Base-by-base conservation (phyloP, 2,113 vertebrate species). In the Oxyruncus cristatus region DNA sequence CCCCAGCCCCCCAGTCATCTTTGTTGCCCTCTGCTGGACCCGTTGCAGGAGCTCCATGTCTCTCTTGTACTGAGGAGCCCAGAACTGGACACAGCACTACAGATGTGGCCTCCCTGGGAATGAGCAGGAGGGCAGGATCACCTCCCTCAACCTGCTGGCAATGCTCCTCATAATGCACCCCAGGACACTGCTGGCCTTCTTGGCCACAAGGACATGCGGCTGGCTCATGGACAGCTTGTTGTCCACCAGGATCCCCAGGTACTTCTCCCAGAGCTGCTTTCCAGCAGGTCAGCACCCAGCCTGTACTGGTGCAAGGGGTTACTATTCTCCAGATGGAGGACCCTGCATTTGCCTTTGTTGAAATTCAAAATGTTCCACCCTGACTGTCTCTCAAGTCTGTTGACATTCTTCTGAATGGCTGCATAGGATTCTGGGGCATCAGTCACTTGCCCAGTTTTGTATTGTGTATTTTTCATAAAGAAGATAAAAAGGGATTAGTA, bases 241-340 rank as follows among this genome's bases (percentile, higher is more conserved):
- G 52, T 46, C 15, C 20, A 6, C 10, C 0, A 0, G 27, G 12
- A 33, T 10, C 4, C 6, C 28, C 12, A n/a, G 52, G 23, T 53
- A 9, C 44, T 50, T 66, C 24, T 75, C 46, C 30, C 46, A 75
- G 70, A 46, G 23, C n/a, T 61, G 15, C 23, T 61, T 82, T 75
- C 53, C 28, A 75, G 23, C 39, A 44, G 44, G 10, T 37, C 44
- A 74, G 9, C 6, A 5, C 27, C 6, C 33, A 59, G 39, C 16
- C 39, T 46, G 23, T 63, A 8, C 46, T 41, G 28, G 6, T 46
- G 44, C 33, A 6, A 24, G 53, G 27, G 12, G 28, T 67, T 61
- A n/a, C 30, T 75, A n/a, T 30, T 74, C 23, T 33, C 61, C 37
- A n/a, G 28, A 39, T 82, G 67, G 27, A 46, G 33, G 3, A 46